Conservation (phyloP, 1,140 invertebrate genomes). For the Fopius arisanus region DNA sequence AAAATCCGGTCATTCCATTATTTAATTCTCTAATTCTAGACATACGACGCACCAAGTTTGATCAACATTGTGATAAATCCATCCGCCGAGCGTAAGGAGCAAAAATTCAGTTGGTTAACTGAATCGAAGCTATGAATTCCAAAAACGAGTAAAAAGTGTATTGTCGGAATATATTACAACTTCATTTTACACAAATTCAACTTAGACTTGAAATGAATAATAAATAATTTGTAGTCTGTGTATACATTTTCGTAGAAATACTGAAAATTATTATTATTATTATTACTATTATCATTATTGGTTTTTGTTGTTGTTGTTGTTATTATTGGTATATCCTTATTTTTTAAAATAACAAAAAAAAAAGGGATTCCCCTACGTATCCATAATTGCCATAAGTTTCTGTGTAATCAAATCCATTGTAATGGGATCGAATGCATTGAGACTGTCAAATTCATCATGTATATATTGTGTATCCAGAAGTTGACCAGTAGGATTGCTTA, state of each 20-base stretch:
- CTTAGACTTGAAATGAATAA: too few species aligned
- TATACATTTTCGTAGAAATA: too few species aligned
- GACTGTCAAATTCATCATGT: background rate
- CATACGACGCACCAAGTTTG: conserved; percentile 78
- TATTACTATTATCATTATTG: too few species aligned
- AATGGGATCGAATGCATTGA: background rate
- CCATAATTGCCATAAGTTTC: conserved; percentile 1
- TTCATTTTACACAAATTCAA: too few species aligned
- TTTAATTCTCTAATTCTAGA: conserved; percentile 47
- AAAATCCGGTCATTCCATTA: conserved; percentile 5
- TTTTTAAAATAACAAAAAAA: background rate
- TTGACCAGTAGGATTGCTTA: conserved; percentile 26
- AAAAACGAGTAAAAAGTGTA: conserved; percentile 11
- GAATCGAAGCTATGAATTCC: conserved; percentile 80
- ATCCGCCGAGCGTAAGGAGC: conserved; percentile 86
- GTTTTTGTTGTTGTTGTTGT: too few species aligned
- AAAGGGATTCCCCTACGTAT: background rate
- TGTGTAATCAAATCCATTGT: conserved; percentile 17
- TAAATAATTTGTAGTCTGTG: too few species aligned
- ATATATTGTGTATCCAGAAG: background rate
- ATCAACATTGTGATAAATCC: conserved; percentile 93
- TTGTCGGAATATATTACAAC: too few species aligned
- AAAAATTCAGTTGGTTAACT: conserved; percentile 90
- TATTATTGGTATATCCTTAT: too few species aligned
- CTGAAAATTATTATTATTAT: too few species aligned